Conservation (phyloP, 2,113 vertebrate species). For the Halcyon malimbica region DNA sequence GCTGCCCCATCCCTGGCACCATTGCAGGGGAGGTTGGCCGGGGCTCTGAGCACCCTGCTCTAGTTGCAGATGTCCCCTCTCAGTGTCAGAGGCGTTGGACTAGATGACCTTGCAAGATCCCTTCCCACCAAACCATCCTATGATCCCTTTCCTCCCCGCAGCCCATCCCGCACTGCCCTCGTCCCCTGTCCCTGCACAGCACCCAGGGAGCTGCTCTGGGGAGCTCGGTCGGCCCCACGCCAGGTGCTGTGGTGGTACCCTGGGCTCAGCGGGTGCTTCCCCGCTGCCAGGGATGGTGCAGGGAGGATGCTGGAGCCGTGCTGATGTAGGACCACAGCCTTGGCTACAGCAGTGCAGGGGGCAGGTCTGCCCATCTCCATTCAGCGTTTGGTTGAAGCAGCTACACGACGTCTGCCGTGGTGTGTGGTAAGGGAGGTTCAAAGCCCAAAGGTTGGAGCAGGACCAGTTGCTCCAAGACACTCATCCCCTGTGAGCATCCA, state of each 20-base stretch:
- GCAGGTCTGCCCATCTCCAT: not conserved
- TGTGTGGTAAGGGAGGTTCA: fast-evolving
- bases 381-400: fast-evolving
- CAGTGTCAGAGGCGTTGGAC: not conserved
- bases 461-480: not conserved
- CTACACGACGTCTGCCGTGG: fast-evolving
- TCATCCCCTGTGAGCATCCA: not conserved
- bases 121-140: not conserved
- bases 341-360: fast-evolving
- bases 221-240: fast-evolving
- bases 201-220: fast-evolving
- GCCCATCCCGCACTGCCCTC: not conserved
- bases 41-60: not conserved
- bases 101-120: not conserved
- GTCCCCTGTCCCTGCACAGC: fast-evolving
- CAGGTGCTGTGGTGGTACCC: not conserved
- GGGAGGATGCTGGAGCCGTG: not conserved
- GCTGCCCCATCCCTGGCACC: not conserved
- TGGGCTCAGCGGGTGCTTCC: fast-evolving
- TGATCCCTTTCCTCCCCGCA: not conserved
- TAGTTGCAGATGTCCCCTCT: not conserved
- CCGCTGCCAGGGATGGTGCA: not conserved
- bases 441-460: fast-evolving
- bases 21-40: not conserved
- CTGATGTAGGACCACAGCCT: not conserved